phyloP scores from a whole-genome alignment of 1,140 invertebrate genomes.

The Apis dorsata region DNA sequence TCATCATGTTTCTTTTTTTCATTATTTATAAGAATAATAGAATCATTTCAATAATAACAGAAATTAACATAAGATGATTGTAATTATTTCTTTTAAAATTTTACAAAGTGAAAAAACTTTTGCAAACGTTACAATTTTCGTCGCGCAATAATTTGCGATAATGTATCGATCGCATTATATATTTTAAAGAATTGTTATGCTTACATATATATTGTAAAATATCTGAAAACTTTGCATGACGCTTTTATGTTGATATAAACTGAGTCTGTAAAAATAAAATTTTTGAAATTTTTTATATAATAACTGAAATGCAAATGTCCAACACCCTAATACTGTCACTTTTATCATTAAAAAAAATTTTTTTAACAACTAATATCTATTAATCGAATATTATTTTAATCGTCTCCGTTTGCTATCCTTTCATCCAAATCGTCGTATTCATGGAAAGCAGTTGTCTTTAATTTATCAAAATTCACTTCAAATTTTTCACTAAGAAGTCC shows the following conservation, averaged over 20 bases:
- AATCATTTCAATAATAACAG: not conserved
- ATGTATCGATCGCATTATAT: not conserved
- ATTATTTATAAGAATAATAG: slow-evolving; percentile 6
- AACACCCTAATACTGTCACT: not conserved
- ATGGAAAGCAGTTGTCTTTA: slow-evolving; percentile 63
- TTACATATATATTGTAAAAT: not conserved
- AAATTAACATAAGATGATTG: slow-evolving; percentile 18
- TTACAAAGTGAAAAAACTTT: slow-evolving; percentile 16
- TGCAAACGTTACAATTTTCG: not conserved
- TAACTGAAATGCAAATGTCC: slow-evolving; percentile 16
- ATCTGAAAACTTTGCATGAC: not conserved
- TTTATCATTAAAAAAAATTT: not conserved
- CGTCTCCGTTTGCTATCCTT: slow-evolving; percentile 75
- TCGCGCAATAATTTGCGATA: not conserved
- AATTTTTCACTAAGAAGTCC: slow-evolving; percentile 81
- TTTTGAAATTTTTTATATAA: slow-evolving; percentile 1
- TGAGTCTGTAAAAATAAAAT: not conserved
- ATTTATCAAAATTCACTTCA: slow-evolving; percentile 78
- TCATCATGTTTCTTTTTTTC: not conserved
- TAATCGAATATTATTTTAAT: slow-evolving; percentile 56
- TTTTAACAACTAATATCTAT: not conserved
- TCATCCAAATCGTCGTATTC: slow-evolving; percentile 71
- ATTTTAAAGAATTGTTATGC: not conserved
- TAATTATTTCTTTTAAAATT: slow-evolving; percentile 29
- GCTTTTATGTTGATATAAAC: not conserved